Evolutionary conservation across 2,797 vertebrate species (phyloP).

Genomic region (Neosilurus hyrtlii): DNA sequence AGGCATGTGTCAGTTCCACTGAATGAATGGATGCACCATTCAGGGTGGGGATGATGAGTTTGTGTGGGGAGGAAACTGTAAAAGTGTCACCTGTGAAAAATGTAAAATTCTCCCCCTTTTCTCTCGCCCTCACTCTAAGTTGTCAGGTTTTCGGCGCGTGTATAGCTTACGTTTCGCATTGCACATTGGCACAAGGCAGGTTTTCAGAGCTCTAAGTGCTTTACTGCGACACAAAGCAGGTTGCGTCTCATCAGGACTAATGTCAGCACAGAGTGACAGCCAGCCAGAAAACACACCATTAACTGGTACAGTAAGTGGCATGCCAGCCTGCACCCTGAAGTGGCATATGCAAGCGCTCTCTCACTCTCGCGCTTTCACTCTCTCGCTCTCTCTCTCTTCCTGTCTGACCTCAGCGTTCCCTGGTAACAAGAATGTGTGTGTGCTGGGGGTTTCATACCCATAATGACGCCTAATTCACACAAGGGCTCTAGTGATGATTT

Average conservation of each 20-base stretch:
- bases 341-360: constrained; percentile 45
- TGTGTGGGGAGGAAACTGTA: constrained; percentile 37
- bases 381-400: not conserved
- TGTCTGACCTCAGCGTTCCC: constrained; percentile 47
- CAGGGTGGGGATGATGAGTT: constrained; percentile 40
- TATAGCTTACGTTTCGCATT: constrained; percentile 50
- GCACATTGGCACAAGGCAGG: constrained; percentile 37
- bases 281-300: constrained; percentile 42
- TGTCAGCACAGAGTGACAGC: constrained; percentile 51
- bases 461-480: constrained; percentile 52
- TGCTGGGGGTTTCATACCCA: constrained; percentile 32
- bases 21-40: constrained; percentile 49
- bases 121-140: constrained; percentile 44
- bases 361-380: not conserved
- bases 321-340: constrained; percentile 49
- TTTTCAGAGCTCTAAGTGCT: constrained; percentile 54
- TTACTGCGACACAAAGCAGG: constrained; percentile 51
- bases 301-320: constrained; percentile 51
- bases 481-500: constrained; percentile 47
- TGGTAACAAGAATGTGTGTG: constrained; percentile 48
- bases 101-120: constrained; percentile 15
- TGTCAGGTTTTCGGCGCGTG: constrained; percentile 30
- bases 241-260: constrained; percentile 50
- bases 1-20: constrained; percentile 48
- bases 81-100: constrained; percentile 54